phyloP scores from a whole-genome alignment of 2,113 vertebrate species.

The Halcyon malimbica region DNA sequence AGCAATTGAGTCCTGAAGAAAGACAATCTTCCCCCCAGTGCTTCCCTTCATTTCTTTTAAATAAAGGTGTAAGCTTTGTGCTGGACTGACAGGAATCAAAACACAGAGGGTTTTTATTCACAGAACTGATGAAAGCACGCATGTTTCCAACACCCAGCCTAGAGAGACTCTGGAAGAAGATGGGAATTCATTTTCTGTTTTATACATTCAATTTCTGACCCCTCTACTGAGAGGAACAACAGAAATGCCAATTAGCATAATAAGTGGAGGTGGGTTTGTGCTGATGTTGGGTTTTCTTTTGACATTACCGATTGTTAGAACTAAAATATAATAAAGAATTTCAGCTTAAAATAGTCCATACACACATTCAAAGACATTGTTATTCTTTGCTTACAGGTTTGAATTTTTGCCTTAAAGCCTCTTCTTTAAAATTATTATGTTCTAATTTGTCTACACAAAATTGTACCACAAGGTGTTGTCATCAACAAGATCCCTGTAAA shows the following conservation, averaged over 20 bases:
- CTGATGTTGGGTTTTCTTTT: neutral
- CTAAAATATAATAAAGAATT: neutral
- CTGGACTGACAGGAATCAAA: neutral
- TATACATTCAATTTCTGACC: neutral
- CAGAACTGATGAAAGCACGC: neutral
- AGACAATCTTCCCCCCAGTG: neutral
- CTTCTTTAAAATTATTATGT: neutral
- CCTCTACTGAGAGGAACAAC: neutral
- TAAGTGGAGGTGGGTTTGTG: neutral
- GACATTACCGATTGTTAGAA: neutral
- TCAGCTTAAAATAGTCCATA: neutral
- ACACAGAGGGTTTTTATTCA: neutral
- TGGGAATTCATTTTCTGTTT: neutral
- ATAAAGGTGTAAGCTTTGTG: neutral
- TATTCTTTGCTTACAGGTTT: neutral
- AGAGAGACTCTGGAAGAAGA: neutral
- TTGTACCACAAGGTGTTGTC: neutral
- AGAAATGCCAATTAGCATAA: conserved; percentile 1
- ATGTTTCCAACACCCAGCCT: neutral
- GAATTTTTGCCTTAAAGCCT: neutral
- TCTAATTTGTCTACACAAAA: neutral
- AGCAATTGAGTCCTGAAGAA: neutral
- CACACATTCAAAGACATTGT: neutral
- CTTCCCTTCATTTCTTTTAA: neutral
- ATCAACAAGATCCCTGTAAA: neutral